phyloP scores from a whole-genome alignment of 2,113 vertebrate species.

The Prochilodus magdalenae region DNA sequence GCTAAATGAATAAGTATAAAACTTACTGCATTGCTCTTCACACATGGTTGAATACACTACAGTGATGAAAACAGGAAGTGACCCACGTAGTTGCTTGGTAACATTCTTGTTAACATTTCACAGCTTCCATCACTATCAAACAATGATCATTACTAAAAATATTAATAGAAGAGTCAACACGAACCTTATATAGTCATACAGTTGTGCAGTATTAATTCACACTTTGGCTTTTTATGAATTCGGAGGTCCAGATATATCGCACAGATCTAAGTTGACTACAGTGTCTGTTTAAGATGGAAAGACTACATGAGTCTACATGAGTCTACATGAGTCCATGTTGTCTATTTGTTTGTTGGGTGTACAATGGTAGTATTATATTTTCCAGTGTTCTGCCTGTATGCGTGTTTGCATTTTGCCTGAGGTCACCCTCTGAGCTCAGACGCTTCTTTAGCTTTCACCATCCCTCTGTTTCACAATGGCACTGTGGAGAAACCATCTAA shows the following conservation, averaged over 20 bases:
- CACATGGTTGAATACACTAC: background rate
- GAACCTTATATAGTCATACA: background rate
- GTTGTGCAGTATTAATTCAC: background rate
- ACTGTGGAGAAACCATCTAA: background rate
- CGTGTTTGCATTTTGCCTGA: conserved; percentile 17
- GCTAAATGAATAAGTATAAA: no score
- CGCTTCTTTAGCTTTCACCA: background rate
- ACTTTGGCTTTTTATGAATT: no score
- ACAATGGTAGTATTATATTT: background rate
- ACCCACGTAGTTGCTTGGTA: no score
- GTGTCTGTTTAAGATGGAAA: background rate
- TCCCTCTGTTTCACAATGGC: conserved; percentile 11
- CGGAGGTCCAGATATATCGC: background rate
- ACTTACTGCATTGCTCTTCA: no score
- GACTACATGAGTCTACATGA: no score
- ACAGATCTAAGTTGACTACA: background rate
- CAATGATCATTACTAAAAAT: background rate
- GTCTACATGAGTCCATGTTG: background rate
- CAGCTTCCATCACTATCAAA: background rate
- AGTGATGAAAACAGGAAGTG: no score
- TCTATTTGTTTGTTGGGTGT: background rate
- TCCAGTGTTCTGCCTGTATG: conserved; percentile 4
- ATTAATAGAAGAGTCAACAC: background rate
- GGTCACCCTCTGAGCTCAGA: background rate
- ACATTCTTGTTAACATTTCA: background rate